phyloP scores from a whole-genome alignment of 2,888 invertebrate species.

The Bombylius major region DNA sequence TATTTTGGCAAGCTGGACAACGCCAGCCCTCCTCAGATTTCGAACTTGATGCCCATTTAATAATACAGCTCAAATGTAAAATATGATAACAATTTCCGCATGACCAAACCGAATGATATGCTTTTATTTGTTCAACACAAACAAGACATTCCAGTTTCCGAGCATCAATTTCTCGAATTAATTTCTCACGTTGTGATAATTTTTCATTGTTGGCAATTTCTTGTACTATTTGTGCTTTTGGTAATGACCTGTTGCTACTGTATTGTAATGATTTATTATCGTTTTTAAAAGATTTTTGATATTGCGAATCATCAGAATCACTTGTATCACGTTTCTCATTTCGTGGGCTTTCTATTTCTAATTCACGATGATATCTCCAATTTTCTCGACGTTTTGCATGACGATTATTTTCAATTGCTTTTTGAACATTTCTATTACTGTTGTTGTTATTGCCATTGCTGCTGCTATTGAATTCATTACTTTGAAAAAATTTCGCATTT shows the following conservation, averaged over 20 bases:
- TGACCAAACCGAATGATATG: conserved; percentile 76
- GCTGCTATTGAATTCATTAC: background rate
- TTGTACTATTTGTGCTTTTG: no score
- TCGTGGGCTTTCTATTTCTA: conserved; percentile 8
- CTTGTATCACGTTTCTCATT: background rate
- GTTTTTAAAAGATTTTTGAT: background rate
- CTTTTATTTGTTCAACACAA: conserved; percentile 78
- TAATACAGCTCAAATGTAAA: conserved; percentile 79
- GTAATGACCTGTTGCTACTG: no score
- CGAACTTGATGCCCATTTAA: conserved; percentile 83
- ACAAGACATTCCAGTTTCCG: conserved; percentile 86
- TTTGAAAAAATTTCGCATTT: background rate
- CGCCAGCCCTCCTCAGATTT: conserved; percentile 77
- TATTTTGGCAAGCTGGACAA: conserved; percentile 91
- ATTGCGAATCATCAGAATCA: background rate
- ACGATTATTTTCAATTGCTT: conserved; percentile 24
- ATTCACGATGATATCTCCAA: conserved; percentile 33
- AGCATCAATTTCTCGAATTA: conserved; percentile 70
- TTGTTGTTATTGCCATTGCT: conserved; percentile 14
- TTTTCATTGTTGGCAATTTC: conserved; percentile 25
- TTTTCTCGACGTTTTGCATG: conserved; percentile 31
- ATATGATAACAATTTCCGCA: conserved; percentile 87
- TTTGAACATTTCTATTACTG: conserved; percentile 15
- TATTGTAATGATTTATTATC: background rate
- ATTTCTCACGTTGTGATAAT: conserved; percentile 66